These are phyloP conservation scores for Oenanthe oenanthe DNA, from an alignment of 2,113 vertebrate genomes.

Conservation along the genomic window DNA sequence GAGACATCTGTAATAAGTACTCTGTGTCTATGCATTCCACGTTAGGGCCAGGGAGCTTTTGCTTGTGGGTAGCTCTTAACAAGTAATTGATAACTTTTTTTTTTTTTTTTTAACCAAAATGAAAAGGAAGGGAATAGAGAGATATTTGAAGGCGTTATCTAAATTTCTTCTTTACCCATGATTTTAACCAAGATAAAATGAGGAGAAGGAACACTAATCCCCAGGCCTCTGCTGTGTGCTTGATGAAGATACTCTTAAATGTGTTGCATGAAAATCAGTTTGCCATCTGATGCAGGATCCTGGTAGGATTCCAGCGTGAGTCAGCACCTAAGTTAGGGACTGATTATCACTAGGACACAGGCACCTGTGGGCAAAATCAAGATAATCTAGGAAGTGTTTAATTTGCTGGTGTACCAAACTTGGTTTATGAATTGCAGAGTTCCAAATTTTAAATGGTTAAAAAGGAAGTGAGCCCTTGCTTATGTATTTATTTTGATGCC, in stretches of 20 bases:
- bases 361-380: not conserved
- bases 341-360: not conserved
- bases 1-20: not conserved
- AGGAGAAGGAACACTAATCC: not conserved
- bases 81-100: not conserved
- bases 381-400: not conserved
- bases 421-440: not conserved
- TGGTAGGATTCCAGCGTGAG: not conserved
- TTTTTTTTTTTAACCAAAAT: not conserved
- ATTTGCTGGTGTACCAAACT: not conserved
- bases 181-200: not conserved
- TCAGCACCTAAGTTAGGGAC: not conserved
- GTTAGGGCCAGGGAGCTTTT: not conserved
- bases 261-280: not conserved
- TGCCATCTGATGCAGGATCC: not conserved
- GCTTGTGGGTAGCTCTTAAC: not conserved
- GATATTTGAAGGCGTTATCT: not conserved
- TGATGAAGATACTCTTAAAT: not conserved
- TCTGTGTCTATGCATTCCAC: not conserved
- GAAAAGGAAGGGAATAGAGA: not conserved
- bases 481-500: rapidly evolving
- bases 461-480: not conserved
- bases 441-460: not conserved
- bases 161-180: not conserved
- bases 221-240: not conserved